Conservation (phyloP, 2,888 invertebrate species). For the Eupithecia subumbrata region DNA sequence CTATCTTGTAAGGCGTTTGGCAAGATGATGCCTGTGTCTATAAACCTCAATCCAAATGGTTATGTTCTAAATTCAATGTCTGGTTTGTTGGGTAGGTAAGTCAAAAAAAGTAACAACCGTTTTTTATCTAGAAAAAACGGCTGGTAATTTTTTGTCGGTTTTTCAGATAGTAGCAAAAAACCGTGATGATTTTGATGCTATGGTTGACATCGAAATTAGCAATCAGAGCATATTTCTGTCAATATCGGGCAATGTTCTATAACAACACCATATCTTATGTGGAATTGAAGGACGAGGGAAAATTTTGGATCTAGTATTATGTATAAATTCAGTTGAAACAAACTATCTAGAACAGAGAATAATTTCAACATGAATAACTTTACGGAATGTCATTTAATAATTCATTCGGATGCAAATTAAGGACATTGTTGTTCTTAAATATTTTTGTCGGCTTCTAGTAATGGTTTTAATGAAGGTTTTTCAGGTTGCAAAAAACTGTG, state of each 20-base stretch:
- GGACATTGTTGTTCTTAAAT: too few species aligned
- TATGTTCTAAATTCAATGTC: background rate
- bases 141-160: background rate
- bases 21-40: background rate
- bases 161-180: background rate
- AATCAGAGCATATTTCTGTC: background rate
- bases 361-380: background rate
- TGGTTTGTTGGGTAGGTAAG: background rate
- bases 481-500: too few species aligned
- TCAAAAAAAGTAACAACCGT: too few species aligned
- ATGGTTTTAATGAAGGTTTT: too few species aligned
- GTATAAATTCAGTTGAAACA: too few species aligned
- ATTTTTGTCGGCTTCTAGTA: too few species aligned
- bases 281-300: background rate
- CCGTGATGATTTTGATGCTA: background rate
- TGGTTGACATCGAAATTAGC: background rate
- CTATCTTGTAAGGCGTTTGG: background rate
- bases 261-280: background rate
- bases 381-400: conserved; percentile 1
- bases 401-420: too few species aligned
- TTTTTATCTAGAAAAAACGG: background rate
- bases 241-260: background rate
- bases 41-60: background rate
- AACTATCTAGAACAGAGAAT: background rate
- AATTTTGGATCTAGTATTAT: background rate